Conservation (phyloP, 2,797 vertebrate species). For the Labroides dimidiatus region DNA sequence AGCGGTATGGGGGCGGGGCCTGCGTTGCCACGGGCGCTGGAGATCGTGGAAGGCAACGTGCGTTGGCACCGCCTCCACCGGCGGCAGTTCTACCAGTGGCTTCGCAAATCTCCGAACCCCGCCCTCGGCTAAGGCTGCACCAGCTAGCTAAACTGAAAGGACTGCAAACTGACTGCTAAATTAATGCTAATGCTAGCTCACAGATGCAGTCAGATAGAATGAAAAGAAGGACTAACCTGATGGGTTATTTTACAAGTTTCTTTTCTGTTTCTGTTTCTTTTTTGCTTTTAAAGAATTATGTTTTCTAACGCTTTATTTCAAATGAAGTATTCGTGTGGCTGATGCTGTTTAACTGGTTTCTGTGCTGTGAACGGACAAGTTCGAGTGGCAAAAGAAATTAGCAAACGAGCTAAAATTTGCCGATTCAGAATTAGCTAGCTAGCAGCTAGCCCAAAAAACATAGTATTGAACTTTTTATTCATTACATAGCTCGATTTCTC, state of each 20-base stretch:
- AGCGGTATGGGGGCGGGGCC: constrained; percentile 88
- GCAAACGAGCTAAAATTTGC: not conserved
- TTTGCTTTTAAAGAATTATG: constrained; percentile 44
- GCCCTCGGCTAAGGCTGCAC: constrained; percentile 64
- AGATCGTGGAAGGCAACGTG: constrained; percentile 96
- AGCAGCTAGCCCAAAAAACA: constrained; percentile 1
- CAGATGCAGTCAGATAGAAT: constrained; percentile 44
- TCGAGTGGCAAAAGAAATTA: not conserved
- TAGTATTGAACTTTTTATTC: not conserved
- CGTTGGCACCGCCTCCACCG: constrained; percentile 93
- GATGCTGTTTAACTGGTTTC: constrained; percentile 43
- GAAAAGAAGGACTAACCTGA: constrained; percentile 6
- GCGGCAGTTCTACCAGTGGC: constrained; percentile 95
- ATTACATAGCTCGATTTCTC: not conserved
- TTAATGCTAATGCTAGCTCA: constrained; percentile 44
- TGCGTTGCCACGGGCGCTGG: constrained; percentile 90
- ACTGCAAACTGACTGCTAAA: constrained; percentile 44
- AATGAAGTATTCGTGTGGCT: constrained; percentile 26
- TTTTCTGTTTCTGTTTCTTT: constrained; percentile 7
- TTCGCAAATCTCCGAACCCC: constrained; percentile 80
- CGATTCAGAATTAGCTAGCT: not conserved
- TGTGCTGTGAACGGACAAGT: constrained; percentile 25
- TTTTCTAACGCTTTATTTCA: constrained; percentile 34
- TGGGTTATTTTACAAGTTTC: constrained; percentile 28
- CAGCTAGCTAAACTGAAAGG: not conserved